Evolutionary conservation across 2,888 invertebrate genomes (phyloP).

Genomic region (Habrosyne pyritoides): DNA sequence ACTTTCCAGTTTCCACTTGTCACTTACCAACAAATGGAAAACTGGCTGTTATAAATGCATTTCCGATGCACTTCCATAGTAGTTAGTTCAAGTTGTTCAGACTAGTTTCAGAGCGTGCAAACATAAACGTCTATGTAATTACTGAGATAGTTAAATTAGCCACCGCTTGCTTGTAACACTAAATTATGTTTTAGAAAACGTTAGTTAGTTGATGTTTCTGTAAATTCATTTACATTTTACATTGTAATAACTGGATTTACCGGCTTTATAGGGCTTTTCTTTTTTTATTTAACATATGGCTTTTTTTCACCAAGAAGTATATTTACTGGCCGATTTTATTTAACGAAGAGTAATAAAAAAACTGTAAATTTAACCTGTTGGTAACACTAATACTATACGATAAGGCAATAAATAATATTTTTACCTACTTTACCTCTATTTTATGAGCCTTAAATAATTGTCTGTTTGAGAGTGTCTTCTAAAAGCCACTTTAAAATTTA

Average conservation of each 20-base stretch:
- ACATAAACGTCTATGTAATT: conserved; percentile 6
- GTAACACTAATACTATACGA: too few species aligned
- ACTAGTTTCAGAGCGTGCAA: conserved; percentile 5
- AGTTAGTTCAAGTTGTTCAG: conserved; percentile 6
- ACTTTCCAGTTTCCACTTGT: conserved; percentile 17
- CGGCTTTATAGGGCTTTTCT: too few species aligned
- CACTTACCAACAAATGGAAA: conserved; percentile 11
- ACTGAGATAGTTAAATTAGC: not conserved
- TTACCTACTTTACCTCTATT: too few species aligned
- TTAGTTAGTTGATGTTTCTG: not conserved
- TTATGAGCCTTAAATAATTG: not conserved
- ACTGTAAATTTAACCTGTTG: too few species aligned
- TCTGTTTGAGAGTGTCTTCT: not conserved
- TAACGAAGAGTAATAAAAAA: too few species aligned
- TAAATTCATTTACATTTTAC: not conserved
- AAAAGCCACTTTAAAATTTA: not conserved
- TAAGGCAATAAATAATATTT: too few species aligned
- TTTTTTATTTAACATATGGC: too few species aligned
- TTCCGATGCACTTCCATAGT: conserved; percentile 17
- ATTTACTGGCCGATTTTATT: too few species aligned
- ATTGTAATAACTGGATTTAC: too few species aligned
- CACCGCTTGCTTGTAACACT: not conserved
- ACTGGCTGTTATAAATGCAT: conserved; percentile 14
- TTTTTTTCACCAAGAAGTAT: too few species aligned
- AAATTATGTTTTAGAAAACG: not conserved